A percentile compares a stretch with the other conserved stretches of the same genome.
These are phyloP conservation scores for Caenorhabditis sinica DNA, from an alignment of 2,888 invertebrate species.

Conservation along the genomic window DNA sequence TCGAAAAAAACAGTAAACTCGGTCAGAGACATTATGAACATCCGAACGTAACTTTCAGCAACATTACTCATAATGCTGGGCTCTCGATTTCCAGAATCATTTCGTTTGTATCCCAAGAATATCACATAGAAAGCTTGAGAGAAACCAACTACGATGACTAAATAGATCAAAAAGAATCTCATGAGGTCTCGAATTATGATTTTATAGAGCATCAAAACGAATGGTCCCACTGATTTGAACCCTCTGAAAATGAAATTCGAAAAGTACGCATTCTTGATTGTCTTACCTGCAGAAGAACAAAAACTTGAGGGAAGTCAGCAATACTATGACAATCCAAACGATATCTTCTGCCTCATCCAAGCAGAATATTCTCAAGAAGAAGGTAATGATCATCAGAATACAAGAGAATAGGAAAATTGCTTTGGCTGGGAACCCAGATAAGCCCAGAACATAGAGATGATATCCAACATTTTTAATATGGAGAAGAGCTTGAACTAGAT, in stretches of 20 bases:
- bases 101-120: constrained; percentile 80
- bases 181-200: constrained; percentile 98
- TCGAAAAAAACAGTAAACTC: constrained; percentile 95
- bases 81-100: constrained; percentile 46
- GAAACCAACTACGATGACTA: constrained; percentile 97
- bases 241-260: constrained; percentile 87
- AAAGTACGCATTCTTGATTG: neutral
- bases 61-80: constrained; percentile 86
- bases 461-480: constrained; percentile 90
- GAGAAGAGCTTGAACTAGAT: constrained; percentile 77
- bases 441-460: constrained; percentile 95
- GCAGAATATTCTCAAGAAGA: constrained; percentile 91
- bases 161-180: constrained; percentile 95
- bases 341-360: constrained; percentile 92
- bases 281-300: constrained; percentile 95
- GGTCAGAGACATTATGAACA: constrained; percentile 96
- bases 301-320: constrained; percentile 97
- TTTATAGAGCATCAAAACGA: constrained; percentile 99
- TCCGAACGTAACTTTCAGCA: constrained; percentile 92
- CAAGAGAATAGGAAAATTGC: constrained; percentile 97
- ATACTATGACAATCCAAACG: constrained; percentile 94
- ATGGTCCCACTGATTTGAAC: constrained; percentile 97
- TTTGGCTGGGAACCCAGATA: constrained; percentile 92
- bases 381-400: constrained; percentile 91
- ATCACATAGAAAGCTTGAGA: constrained; percentile 89